Conservation (phyloP, 1,140 invertebrate species). For the Lycorma delicatula region DNA sequence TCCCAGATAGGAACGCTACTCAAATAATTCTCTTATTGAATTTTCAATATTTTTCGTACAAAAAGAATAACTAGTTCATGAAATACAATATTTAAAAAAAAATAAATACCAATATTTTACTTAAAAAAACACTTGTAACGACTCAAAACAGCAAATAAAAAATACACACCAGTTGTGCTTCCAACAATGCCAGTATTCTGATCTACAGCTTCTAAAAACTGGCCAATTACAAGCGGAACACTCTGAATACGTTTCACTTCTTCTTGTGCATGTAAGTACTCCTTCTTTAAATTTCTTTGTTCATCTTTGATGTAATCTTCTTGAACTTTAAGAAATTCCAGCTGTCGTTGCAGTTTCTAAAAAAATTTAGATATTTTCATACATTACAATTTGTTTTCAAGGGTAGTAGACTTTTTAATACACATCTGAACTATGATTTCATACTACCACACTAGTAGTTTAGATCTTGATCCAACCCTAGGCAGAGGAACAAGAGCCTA, state of each 20-base stretch:
- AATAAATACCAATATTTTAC: neutral
- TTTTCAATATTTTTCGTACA: no score
- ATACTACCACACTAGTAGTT: neutral
- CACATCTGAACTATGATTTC: neutral
- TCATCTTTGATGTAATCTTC: slow-evolving; percentile 99
- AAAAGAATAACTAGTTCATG: no score
- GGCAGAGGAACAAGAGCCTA: neutral
- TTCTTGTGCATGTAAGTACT: slow-evolving; percentile 95
- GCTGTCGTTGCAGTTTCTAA: slow-evolving; percentile 86
- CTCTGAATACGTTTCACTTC: slow-evolving; percentile 97
- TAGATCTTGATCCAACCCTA: neutral
- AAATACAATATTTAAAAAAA: neutral
- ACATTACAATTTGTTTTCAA: no score
- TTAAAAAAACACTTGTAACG: neutral
- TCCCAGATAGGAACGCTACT: no score
- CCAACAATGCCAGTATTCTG: slow-evolving; percentile 94
- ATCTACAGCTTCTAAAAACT: slow-evolving; percentile 96
- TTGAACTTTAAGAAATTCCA: slow-evolving; percentile 96
- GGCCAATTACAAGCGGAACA: slow-evolving; percentile 94
- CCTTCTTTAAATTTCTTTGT: slow-evolving; percentile 94
- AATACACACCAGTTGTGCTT: slow-evolving; percentile 55
- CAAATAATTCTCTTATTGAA: no score
- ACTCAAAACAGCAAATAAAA: neutral
- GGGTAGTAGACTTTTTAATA: neutral
- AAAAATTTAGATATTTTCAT: no score